Percentiles rank a stretch among this genome's conserved stretches.
Evolutionary conservation across 53 echinoderm and acorn worm species (phyloP).

Genomic region (Glandiceps talaboti): DNA sequence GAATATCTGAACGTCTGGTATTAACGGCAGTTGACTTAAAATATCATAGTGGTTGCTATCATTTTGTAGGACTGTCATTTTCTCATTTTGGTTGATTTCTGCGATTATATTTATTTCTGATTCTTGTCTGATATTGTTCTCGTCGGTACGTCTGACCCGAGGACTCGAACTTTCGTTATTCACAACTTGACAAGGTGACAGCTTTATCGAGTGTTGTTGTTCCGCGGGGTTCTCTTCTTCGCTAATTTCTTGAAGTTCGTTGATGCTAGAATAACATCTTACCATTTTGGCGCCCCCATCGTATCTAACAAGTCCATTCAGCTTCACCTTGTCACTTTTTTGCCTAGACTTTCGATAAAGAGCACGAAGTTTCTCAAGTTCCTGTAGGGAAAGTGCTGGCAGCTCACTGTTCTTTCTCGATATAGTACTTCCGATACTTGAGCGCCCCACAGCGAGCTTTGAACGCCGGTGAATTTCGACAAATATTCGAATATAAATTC

Average conservation of each 20-base stretch:
- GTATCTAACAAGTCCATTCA: constrained; percentile 52
- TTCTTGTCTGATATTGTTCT: neutral
- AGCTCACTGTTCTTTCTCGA: constrained; percentile 53
- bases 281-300: constrained; percentile 32
- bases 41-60: neutral
- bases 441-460: constrained; percentile 66
- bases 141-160: neutral
- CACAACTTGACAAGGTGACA: neutral
- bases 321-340: constrained; percentile 48
- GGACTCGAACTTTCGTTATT: neutral
- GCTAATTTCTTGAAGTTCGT: constrained; percentile 56
- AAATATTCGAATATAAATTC: constrained; percentile 88
- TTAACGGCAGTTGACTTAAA: neutral
- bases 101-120: neutral
- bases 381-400: constrained; percentile 50
- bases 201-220: neutral
- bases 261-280: constrained; percentile 79
- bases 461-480: constrained; percentile 70
- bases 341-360: constrained; percentile 71
- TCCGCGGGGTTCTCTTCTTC: neutral
- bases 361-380: constrained; percentile 48
- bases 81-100: neutral
- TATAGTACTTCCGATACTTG: constrained; percentile 58
- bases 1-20: neutral
- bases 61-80: neutral